Percentiles rank a stretch among this genome's conserved stretches.
Evolutionary conservation across 1,140 invertebrate species (phyloP).

Genomic region (Dendrolimus kikuchii): DNA sequence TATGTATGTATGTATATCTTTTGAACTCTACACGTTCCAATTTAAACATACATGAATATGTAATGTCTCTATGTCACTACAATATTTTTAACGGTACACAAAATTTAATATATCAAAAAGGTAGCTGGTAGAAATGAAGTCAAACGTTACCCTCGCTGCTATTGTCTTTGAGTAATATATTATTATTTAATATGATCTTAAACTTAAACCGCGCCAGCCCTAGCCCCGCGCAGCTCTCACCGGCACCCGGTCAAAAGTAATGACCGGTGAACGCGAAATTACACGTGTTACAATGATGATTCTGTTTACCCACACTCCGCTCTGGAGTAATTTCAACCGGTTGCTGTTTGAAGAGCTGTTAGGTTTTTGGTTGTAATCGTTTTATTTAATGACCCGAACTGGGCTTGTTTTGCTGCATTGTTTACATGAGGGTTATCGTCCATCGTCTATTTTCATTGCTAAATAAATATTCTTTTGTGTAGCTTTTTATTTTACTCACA

Average conservation of each 20-base stretch:
- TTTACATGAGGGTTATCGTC: slow-evolving; percentile 4
- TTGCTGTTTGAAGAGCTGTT: slow-evolving; percentile 47
- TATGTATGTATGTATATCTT: too few relatives aligned
- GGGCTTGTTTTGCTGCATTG: slow-evolving; percentile 15
- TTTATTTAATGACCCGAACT: slow-evolving; percentile 33
- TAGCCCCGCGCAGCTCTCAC: too few relatives aligned
- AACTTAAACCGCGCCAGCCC: too few relatives aligned
- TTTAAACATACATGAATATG: too few relatives aligned
- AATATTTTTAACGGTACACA: too few relatives aligned
- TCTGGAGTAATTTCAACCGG: slow-evolving; percentile 31
- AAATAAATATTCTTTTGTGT: slow-evolving; percentile 3
- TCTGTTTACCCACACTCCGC: slow-evolving; percentile 35
- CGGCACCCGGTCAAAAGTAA: slow-evolving; percentile 47
- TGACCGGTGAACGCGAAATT: slow-evolving; percentile 51
- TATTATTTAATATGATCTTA: too few relatives aligned
- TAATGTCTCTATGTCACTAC: too few relatives aligned
- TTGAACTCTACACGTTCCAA: too few relatives aligned
- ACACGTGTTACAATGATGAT: slow-evolving; percentile 62
- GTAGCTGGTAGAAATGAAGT: too few relatives aligned
- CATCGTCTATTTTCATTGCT: neutral
- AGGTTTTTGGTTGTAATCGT: slow-evolving; percentile 50
- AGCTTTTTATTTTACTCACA: slow-evolving; percentile 6
- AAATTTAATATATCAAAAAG: too few relatives aligned
- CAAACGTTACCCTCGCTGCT: too few relatives aligned
- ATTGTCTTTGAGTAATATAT: too few relatives aligned